Percentiles rank a stretch among this genome's conserved stretches.
Evolutionary conservation across 2,797 vertebrate species (phyloP).

Genomic region (Fratercula arctica): DNA sequence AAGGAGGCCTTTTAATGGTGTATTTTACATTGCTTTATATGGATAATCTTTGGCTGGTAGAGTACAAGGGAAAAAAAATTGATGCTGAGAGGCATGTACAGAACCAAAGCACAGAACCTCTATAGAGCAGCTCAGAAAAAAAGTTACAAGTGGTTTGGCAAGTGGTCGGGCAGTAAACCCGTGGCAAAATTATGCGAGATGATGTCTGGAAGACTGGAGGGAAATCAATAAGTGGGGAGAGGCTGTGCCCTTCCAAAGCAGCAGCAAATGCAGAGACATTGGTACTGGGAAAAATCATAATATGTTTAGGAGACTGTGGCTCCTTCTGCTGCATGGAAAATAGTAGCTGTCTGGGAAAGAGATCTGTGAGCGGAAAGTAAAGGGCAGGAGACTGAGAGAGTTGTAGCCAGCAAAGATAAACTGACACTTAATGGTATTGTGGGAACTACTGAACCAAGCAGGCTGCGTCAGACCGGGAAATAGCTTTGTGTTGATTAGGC

Average conservation of each 20-base stretch:
- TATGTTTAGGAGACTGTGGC: neutral
- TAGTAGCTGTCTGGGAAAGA: conserved; percentile 17
- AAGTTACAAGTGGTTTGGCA: neutral
- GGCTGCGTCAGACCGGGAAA: neutral
- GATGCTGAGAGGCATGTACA: neutral
- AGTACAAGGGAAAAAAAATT: neutral
- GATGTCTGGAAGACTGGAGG: neutral
- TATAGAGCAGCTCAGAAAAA: neutral
- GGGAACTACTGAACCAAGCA: neutral
- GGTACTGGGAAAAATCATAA: neutral
- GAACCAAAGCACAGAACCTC: conserved; percentile 3
- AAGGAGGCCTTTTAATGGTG: conserved; percentile 16
- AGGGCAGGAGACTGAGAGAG: neutral
- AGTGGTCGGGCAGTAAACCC: neutral
- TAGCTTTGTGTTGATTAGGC: neutral
- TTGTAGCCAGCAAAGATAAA: conserved; percentile 22
- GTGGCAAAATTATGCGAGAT: neutral
- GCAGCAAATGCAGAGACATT: neutral
- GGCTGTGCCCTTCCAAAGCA: conserved; percentile 16
- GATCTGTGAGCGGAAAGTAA: neutral
- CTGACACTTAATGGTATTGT: neutral
- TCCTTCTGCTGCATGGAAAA: conserved; percentile 10
- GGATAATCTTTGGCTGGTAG: conserved; percentile 38
- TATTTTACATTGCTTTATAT: conserved; percentile 50
- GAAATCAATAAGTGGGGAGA: conserved; percentile 23